Base-by-base conservation (phyloP, 2,888 invertebrate species). In the Standfussiana lucernea region DNA sequence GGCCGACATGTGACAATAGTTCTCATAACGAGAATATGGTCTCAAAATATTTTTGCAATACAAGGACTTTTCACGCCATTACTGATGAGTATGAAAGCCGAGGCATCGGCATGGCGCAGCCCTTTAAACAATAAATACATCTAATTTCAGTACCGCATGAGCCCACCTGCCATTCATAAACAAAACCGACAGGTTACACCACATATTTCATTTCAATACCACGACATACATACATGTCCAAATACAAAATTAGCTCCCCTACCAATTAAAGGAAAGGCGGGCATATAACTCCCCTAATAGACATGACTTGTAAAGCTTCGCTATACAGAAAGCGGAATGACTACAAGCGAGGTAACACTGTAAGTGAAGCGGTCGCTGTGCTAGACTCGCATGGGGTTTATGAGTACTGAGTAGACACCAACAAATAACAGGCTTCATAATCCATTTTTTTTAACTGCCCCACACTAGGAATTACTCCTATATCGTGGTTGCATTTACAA, bases 161-260 rank as follows among this genome's bases (percentile, higher is more conserved):
- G 24, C 68, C 53, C 68, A 85, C 85, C 68, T 75, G 85, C 42
- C 59, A 4, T 61, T 21, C 64, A 69, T 69, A 80, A 75, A 85
- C 81, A 82, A 65, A 69, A n/a, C 80, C 10, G 75, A 69, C 80
- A 85, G 68, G 82, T 85, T 80, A 15, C 50, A 59, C 66, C 61
- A 84, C 68, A 75, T 65, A 80, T 85, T 80, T 85, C 68, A 75
- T 42, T 65, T 69, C 32, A 64, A 84, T 68, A 79, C 79, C 32
- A 83, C 42, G 68, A 50, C 67, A 65, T 66, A n/a, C 68, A n/a
- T n/a, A 21, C 66, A 84, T 74, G 62, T 75, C 28, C 40, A 42
- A 85, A 80, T 35, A 82, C 70, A 53, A 80, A 75, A 45, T 69
- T 80, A 71, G 53, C 64, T 82, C 85, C 82, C 82, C 85, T 72